A percentile compares a stretch with the other conserved stretches of the same genome.
phyloP scores from a whole-genome alignment of 2,113 vertebrate genomes.

The Amphiprion ocellaris region DNA sequence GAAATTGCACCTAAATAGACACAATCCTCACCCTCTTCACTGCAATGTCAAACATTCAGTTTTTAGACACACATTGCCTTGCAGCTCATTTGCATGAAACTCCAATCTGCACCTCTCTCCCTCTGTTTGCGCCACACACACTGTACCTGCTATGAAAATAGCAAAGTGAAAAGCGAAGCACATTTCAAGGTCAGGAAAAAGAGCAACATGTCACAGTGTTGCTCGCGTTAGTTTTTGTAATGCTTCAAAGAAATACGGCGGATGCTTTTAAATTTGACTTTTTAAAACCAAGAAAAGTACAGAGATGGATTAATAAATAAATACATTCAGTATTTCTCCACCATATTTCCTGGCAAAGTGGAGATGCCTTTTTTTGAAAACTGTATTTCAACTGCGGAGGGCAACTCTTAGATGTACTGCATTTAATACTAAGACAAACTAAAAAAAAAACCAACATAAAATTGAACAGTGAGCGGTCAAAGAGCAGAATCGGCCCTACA shows the following conservation, averaged over 20 bases:
- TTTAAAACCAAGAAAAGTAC: slow-evolving; percentile 8
- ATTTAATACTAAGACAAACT: slow-evolving; percentile 63
- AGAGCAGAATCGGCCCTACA: slow-evolving; percentile 72
- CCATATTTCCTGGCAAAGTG: slow-evolving; percentile 2
- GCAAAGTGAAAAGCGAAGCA: slow-evolving; percentile 26
- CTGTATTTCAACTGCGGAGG: slow-evolving; percentile 22
- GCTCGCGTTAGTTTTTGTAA: slow-evolving; percentile 2
- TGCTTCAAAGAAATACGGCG: slow-evolving; percentile 4
- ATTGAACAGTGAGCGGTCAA: slow-evolving; percentile 71
- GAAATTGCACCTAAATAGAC: neutral
- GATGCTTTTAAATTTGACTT: slow-evolving; percentile 30
- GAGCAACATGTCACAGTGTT: neutral
- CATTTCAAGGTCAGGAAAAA: slow-evolving; percentile 58
- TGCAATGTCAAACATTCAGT: slow-evolving; percentile 11
- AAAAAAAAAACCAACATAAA: slow-evolving; percentile 52
- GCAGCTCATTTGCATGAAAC: slow-evolving; percentile 42
- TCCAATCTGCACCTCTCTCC: slow-evolving; percentile 16
- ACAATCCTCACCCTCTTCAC: neutral
- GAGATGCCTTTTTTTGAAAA: slow-evolving; percentile 41
- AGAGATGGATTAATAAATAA: slow-evolving; percentile 15
- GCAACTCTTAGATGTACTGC: slow-evolving; percentile 52
- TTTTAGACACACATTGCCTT: slow-evolving; percentile 24
- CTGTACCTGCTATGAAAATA: slow-evolving; percentile 37
- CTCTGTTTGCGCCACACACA: neutral
- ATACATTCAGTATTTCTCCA: slow-evolving; percentile 19